A percentile compares a stretch with the other conserved stretches of the same genome.
Evolutionary conservation across 2,888 invertebrate genomes (phyloP).

Genomic region (Aethes cnicana): DNA sequence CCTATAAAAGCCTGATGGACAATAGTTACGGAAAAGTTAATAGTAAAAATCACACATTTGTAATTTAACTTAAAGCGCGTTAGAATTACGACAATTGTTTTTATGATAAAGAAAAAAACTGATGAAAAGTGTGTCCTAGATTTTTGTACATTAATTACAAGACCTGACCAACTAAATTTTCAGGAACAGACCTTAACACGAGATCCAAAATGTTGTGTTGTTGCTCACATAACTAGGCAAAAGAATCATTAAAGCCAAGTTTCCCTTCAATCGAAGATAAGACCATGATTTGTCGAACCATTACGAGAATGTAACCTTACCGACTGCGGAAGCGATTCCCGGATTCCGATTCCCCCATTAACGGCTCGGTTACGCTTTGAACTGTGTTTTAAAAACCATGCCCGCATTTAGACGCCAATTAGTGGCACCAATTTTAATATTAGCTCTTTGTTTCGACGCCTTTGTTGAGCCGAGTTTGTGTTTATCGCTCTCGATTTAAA

Average conservation of each 20-base stretch:
- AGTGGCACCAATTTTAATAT: constrained; percentile 50
- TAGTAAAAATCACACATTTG: too few species aligned
- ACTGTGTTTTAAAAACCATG: constrained; percentile 59
- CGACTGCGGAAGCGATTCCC: constrained; percentile 31
- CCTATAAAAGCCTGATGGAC: too few species aligned
- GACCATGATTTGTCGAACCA: constrained; percentile 31
- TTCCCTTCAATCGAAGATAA: constrained; percentile 1
- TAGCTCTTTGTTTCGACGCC: constrained; percentile 36
- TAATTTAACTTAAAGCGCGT: too few species aligned
- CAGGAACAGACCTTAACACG: too few species aligned
- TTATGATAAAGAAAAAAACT: too few species aligned
- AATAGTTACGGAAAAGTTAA: too few species aligned
- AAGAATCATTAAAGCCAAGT: background rate
- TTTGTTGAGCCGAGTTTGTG: constrained; percentile 29
- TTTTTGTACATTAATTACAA: too few species aligned
- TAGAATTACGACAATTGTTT: too few species aligned
- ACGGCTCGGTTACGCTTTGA: constrained; percentile 62
- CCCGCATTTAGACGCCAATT: constrained; percentile 63
- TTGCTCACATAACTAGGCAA: too few species aligned
- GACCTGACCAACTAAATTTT: too few species aligned
- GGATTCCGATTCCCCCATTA: constrained; percentile 61
- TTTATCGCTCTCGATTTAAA: constrained; percentile 20
- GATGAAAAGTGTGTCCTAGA: too few species aligned
- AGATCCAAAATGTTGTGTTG: too few species aligned
- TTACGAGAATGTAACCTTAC: constrained; percentile 35